Conservation (phyloP, 2,888 invertebrate genomes). For the Synanthedon formicaeformis region DNA sequence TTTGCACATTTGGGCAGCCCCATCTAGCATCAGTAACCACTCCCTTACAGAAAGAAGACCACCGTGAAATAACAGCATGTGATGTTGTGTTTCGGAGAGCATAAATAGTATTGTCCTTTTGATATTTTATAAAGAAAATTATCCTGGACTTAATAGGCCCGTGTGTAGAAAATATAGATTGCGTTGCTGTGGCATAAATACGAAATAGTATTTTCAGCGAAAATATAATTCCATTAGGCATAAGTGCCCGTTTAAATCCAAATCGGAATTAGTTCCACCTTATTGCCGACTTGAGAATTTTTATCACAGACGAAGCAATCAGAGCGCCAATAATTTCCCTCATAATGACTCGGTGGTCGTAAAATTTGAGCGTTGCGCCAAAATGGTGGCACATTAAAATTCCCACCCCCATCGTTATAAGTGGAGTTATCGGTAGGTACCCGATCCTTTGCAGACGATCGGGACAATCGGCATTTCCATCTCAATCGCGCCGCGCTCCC, state of each 20-base stretch:
- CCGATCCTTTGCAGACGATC: conserved; percentile 40
- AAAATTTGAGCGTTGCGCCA: conserved; percentile 71
- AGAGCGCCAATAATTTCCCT: conserved; percentile 70
- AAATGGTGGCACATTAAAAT: conserved; percentile 71
- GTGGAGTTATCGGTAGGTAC: conserved; percentile 58
- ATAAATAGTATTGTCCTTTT: too few species aligned
- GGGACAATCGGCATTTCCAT: conserved; percentile 66
- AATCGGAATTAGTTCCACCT: conserved; percentile 67
- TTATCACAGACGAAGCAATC: conserved; percentile 69
- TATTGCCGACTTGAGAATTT: conserved; percentile 69
- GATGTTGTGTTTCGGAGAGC: too few species aligned
- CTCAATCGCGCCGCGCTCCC: conserved; percentile 40
- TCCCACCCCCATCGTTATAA: conserved; percentile 68
- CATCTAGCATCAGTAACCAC: too few species aligned
- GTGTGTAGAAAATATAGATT: too few species aligned
- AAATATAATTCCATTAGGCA: conserved; percentile 1
- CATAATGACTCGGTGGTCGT: conserved; percentile 67
- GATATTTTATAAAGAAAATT: too few species aligned
- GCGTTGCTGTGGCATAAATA: not conserved
- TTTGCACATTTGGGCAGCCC: too few species aligned
- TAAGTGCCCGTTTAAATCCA: conserved; percentile 43
- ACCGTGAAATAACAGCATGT: too few species aligned
- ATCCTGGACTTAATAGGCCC: too few species aligned
- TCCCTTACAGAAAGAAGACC: too few species aligned
- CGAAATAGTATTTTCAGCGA: not conserved